Conservation (phyloP, 2,113 vertebrate species). For the Steatornis caripensis region DNA sequence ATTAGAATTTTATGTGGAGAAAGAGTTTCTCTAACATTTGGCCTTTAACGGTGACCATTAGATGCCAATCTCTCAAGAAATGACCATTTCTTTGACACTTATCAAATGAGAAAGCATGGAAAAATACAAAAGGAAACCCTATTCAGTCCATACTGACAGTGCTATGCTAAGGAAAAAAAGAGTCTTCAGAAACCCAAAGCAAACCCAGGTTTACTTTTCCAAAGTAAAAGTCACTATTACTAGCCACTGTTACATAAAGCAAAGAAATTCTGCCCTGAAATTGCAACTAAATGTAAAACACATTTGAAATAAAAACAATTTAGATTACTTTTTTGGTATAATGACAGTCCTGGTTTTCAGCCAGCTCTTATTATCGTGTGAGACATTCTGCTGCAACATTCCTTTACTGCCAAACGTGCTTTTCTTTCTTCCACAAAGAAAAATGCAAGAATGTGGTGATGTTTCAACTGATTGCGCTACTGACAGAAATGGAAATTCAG, state of each 20-base stretch:
- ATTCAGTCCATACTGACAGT: not conserved
- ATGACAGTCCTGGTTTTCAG: not conserved
- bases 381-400: not conserved
- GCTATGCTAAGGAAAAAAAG: not conserved
- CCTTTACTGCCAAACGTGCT: not conserved
- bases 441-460: not conserved
- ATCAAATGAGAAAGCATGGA: not conserved
- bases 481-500: not conserved
- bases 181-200: not conserved
- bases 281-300: not conserved
- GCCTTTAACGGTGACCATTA: not conserved
- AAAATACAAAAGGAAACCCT: not conserved
- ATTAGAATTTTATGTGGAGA: not conserved
- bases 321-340: not conserved
- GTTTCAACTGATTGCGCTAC: not conserved
- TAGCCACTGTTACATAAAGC: not conserved
- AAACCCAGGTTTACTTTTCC: not conserved
- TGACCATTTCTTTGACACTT: not conserved
- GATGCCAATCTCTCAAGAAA: not conserved
- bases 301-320: not conserved
- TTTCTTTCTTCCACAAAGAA: not conserved
- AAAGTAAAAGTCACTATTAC: not conserved
- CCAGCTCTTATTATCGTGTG: not conserved
- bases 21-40: not conserved
- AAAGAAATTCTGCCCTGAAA: not conserved